Base-by-base conservation (phyloP, 2,888 invertebrate genomes). In the Stratiomys singularior region DNA sequence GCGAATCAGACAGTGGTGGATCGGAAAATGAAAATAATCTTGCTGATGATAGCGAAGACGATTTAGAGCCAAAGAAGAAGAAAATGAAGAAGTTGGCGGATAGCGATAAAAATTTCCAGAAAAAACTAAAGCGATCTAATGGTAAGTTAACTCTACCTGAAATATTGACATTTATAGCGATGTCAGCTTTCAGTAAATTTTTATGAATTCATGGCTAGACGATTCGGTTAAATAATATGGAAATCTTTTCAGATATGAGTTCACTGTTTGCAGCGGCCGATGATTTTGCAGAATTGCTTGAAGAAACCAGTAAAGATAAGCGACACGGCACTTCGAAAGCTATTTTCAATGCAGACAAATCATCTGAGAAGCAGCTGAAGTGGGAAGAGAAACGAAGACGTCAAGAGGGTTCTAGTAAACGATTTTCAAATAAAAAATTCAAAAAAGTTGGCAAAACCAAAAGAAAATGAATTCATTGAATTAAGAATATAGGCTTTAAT, bases 241-340 rank as follows among this genome's bases (percentile, higher is more conserved):
- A 44, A 44, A 44, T 44, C 47, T 80, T 76, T 78, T 13, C 78
- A 87, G 90, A 91, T 81, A 88, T 91, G 63, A 89, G 89, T 58
- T 90, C 91, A 0, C 84, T 94, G 46, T 96, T 96, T 87, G 94
- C 95, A 1, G 93, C 95, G 0, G 95, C 95, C 0, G 96, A 96
- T 85, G 93, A 96, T 87, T 97, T 97, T 88, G 93, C 96, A 0
- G 92, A 94, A 63, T 89, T 97, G 82, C 88, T 98, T 76, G 97
- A 97, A 86, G 94, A 96, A 79, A 94, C 94, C 67, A 93, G 93
- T 0, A 89, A 90, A 66, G 89, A 91, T 2, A 91, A 91, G 82
- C 89, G 89, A 27, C 89, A 90, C 69, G 92, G 92, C 23, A 92
- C 93, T 21, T 91, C 92, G 66, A 91, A 92, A 85, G 91, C 91